These are phyloP conservation scores for Cydia strobilella DNA, from an alignment of 1,140 invertebrate genomes.

Conservation along the genomic window DNA sequence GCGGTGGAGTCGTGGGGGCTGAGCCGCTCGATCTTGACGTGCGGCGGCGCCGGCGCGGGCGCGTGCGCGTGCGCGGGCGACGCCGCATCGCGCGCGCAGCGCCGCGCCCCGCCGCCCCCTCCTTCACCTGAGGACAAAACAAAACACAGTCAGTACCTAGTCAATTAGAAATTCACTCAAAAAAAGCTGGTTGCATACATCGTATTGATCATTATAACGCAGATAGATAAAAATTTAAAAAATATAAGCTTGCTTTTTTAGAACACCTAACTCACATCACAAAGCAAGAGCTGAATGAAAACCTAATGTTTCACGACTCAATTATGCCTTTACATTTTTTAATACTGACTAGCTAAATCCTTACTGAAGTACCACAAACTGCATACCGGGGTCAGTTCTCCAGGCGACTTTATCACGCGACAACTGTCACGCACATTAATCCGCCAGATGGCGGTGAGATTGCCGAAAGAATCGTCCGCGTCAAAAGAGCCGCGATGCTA, in stretches of 20 bases:
- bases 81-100: constrained; percentile 71
- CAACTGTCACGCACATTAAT: constrained; percentile 7
- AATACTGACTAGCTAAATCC: neutral
- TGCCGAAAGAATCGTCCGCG: constrained; percentile 5
- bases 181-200: no score
- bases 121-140: constrained; percentile 62
- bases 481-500: constrained; percentile 13
- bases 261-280: no score
- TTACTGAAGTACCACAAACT: constrained; percentile 1
- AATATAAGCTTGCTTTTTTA: no score
- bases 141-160: constrained; percentile 7
- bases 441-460: constrained; percentile 9
- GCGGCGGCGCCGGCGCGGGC: constrained; percentile 64
- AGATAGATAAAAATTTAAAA: no score
- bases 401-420: constrained; percentile 1
- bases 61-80: constrained; percentile 81
- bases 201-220: no score
- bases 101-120: constrained; percentile 59
- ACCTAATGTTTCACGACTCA: no score
- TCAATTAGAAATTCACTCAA: no score
- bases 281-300: no score
- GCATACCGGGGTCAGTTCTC: constrained; percentile 1
- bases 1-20: constrained; percentile 73
- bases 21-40: constrained; percentile 76
- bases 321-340: no score